phyloP scores from a whole-genome alignment of 2,113 vertebrate species.

The Podarcis cretensis region DNA sequence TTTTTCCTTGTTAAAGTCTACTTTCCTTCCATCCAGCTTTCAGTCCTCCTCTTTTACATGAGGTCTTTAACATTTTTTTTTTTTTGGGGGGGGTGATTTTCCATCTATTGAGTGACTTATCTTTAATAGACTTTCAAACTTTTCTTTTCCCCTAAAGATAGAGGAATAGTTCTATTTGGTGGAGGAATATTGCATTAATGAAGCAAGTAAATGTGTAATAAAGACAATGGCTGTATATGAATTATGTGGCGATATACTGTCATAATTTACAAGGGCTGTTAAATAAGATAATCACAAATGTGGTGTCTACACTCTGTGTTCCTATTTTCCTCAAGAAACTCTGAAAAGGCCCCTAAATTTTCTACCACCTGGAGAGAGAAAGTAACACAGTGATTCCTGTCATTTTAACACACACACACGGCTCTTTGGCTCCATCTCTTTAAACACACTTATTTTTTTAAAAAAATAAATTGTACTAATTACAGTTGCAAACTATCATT shows the following conservation, averaged over 20 bases:
- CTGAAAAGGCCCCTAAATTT: background rate
- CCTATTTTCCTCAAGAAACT: background rate
- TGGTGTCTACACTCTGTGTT: slow-evolving; percentile 12
- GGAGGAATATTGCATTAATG: slow-evolving; percentile 53
- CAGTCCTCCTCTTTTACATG: slow-evolving; percentile 39
- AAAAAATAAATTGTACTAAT: background rate
- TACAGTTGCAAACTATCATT: background rate
- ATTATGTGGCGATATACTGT: slow-evolving; percentile 33
- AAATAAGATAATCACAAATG: slow-evolving; percentile 44
- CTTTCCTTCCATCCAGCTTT: slow-evolving; percentile 14
- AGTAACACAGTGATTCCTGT: background rate
- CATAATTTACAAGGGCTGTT: slow-evolving; percentile 60
- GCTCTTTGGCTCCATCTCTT: background rate
- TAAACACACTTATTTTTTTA: background rate
- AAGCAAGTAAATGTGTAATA: slow-evolving; percentile 50
- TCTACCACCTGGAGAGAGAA: background rate
- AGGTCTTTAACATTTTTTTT: background rate
- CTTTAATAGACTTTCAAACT: background rate
- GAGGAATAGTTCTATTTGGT: slow-evolving; percentile 28
- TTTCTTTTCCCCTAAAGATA: background rate
- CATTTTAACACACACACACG: background rate
- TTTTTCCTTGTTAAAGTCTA: fast-evolving
- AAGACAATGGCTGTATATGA: slow-evolving; percentile 35
- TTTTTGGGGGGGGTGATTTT: background rate
- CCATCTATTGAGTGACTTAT: background rate